phyloP scores from a whole-genome alignment of 1,140 invertebrate genomes.

The Temnothorax nylanderi region DNA sequence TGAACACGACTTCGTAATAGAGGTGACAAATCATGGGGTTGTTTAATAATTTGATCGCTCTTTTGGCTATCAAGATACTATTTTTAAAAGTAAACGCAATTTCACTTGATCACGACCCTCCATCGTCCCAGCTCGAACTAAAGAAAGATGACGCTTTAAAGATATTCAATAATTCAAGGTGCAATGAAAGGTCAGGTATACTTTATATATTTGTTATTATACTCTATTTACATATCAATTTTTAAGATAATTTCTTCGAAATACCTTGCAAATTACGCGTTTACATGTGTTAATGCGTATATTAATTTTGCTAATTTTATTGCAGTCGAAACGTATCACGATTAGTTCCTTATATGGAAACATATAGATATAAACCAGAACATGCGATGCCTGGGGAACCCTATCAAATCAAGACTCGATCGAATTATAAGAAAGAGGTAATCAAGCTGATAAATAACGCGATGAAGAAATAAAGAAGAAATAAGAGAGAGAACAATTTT shows the following conservation, averaged over 20 bases:
- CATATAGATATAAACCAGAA: conserved; percentile 36
- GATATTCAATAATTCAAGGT: neutral
- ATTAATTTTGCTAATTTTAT: conserved; percentile 14
- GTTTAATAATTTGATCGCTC: neutral
- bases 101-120: too few species aligned
- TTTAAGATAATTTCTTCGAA: neutral
- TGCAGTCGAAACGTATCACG: conserved; percentile 23
- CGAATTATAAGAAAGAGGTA: conserved; percentile 67
- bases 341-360: conserved; percentile 66
- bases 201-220: neutral
- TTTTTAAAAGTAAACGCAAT: neutral
- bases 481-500: neutral
- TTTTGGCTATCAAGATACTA: neutral
- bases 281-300: neutral
- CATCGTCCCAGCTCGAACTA: too few species aligned
- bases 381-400: too few species aligned
- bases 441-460: conserved; percentile 10
- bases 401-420: neutral
- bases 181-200: neutral
- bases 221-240: neutral
- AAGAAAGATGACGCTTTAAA: too few species aligned
- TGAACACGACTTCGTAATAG: neutral
- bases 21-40: neutral
- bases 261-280: neutral
- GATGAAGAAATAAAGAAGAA: neutral